A percentile compares a stretch with the other conserved stretches of the same genome.
Evolutionary conservation across 2,113 vertebrate genomes (phyloP).

Genomic region (Gopherus evgoodei): DNA sequence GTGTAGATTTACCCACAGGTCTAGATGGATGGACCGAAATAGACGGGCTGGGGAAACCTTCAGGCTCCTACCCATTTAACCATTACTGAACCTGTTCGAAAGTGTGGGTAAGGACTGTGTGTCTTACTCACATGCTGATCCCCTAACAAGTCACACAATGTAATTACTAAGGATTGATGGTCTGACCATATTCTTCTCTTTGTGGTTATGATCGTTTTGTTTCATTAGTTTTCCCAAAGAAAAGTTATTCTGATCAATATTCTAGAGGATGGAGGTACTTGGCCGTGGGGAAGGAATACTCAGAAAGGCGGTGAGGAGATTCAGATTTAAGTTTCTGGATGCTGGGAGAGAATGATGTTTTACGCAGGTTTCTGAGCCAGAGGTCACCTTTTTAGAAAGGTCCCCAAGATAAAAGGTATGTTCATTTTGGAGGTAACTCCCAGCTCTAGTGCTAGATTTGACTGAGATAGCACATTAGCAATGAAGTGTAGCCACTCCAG

Average conservation of each 20-base stretch:
- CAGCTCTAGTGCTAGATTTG: background rate
- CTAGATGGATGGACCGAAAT: background rate
- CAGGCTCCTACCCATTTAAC: background rate
- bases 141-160: background rate
- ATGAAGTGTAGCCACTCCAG: background rate
- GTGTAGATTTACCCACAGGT: no score
- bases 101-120: background rate
- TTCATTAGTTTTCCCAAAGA: no score
- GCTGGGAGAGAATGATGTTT: background rate
- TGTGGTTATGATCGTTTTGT: background rate
- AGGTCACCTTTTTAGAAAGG: no score
- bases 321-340: background rate
- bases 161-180: no score
- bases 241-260: no score
- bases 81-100: background rate
- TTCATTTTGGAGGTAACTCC: background rate
- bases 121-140: background rate
- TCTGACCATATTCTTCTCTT: background rate
- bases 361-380: background rate
- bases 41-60: background rate
- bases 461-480: background rate
- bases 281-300: background rate
- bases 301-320: background rate
- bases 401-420: background rate
- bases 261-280: background rate